These are phyloP conservation scores for Zaprionus ghesquierei DNA, from an alignment of 1,140 invertebrate genomes.

Conservation along the genomic window DNA sequence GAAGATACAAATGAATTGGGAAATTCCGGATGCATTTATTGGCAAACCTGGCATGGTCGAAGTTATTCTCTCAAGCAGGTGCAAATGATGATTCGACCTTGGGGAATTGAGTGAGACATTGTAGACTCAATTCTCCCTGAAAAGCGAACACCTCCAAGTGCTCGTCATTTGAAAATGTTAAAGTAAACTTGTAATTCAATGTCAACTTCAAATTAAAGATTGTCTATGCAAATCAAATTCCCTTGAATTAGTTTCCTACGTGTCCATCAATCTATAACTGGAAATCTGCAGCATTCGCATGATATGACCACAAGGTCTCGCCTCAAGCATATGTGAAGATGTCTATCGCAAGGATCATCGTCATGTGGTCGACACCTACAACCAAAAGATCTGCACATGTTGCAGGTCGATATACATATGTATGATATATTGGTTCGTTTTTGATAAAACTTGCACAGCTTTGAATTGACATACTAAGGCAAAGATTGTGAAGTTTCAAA, in stretches of 20 bases:
- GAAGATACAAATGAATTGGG: neutral
- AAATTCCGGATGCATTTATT: neutral
- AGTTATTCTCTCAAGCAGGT: too few species aligned
- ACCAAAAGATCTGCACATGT: slow-evolving; percentile 67
- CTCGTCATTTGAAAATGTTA: neutral
- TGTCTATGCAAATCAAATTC: neutral
- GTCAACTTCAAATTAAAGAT: neutral
- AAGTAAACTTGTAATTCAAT: too few species aligned
- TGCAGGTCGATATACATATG: slow-evolving; percentile 46
- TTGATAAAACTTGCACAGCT: too few species aligned
- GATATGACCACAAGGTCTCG: neutral
- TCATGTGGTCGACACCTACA: slow-evolving; percentile 75
- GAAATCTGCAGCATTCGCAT: neutral
- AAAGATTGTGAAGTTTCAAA: too few species aligned
- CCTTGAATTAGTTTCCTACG: neutral
- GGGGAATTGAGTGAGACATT: neutral
- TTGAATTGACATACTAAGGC: too few species aligned
- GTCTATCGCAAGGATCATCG: slow-evolving; percentile 53
- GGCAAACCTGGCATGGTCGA: neutral
- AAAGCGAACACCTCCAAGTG: neutral
- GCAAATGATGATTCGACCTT: too few species aligned
- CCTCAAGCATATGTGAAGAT: slow-evolving; percentile 39
- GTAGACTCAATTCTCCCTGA: slow-evolving; percentile 21
- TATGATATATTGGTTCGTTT: too few species aligned
- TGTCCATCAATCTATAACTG: neutral